Evolutionary conservation across 2,888 invertebrate species (phyloP).

Genomic region (Cephus spinipes): DNA sequence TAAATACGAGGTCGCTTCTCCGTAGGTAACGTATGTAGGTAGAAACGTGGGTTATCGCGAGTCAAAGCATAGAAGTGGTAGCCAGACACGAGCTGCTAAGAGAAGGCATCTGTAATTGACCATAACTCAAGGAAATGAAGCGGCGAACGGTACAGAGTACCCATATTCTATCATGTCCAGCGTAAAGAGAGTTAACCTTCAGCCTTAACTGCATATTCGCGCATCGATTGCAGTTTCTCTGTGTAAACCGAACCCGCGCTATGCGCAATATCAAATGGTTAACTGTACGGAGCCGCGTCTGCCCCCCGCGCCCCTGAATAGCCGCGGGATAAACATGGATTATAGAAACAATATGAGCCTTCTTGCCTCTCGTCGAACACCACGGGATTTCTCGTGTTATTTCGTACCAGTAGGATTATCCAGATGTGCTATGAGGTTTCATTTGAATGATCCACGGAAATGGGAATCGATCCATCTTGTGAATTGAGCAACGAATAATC

Average conservation of each 20-base stretch:
- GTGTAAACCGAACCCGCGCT: not conserved
- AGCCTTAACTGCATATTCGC: constrained; percentile 23
- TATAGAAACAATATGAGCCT: not conserved
- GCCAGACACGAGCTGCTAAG: constrained; percentile 24
- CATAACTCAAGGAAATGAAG: constrained; percentile 57
- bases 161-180: constrained; percentile 44
- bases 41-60: not conserved
- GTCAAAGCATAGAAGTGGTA: not conserved
- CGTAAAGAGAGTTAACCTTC: constrained; percentile 48
- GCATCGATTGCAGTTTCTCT: not conserved
- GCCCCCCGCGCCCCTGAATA: not conserved
- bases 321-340: not conserved
- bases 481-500: not conserved
- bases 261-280: not conserved
- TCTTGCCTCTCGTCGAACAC: not conserved
- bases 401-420: not conserved
- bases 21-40: not conserved
- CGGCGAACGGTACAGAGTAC: constrained; percentile 52
- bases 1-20: not conserved
- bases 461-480: not conserved
- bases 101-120: constrained; percentile 52
- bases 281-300: not conserved
- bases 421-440: not conserved
- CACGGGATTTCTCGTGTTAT: not conserved
- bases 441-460: not conserved